Conservation (phyloP, 2,888 invertebrate genomes). For the Linyphia triangularis region DNA sequence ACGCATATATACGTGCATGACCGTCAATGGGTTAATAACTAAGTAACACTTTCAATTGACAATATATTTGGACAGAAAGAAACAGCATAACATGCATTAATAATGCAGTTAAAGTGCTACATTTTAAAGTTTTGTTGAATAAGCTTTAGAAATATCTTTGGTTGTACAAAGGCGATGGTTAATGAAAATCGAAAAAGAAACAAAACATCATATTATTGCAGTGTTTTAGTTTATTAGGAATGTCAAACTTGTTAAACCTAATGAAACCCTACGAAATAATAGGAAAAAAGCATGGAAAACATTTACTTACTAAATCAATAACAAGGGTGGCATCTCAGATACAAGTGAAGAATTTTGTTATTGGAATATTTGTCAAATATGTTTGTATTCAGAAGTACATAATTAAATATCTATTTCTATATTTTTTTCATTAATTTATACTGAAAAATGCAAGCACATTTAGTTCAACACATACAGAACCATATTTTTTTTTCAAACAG, state of each 20-base stretch:
- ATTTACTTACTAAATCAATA: neutral
- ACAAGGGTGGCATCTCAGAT: neutral
- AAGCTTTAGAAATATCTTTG: no score
- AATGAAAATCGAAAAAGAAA: no score
- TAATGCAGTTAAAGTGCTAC: no score
- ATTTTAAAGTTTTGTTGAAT: no score
- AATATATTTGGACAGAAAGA: no score
- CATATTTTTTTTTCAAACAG: neutral
- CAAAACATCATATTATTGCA: neutral
- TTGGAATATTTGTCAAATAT: neutral
- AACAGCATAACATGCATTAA: no score
- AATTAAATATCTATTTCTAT: neutral
- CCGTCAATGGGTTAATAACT: no score
- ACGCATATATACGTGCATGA: no score
- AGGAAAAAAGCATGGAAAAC: neutral
- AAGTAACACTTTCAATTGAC: no score
- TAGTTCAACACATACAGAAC: neutral
- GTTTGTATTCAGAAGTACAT: neutral
- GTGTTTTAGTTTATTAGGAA: conserved; percentile 30
- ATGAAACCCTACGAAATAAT: neutral
- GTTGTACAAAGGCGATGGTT: no score
- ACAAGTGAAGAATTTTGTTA: neutral
- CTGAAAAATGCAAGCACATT: neutral
- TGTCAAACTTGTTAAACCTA: conserved; percentile 17
- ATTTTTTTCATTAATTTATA: neutral